A percentile compares a stretch with the other conserved stretches of the same genome.
Evolutionary conservation across 1,140 invertebrate species (phyloP).

Genomic region (Metaphire vulgaris): DNA sequence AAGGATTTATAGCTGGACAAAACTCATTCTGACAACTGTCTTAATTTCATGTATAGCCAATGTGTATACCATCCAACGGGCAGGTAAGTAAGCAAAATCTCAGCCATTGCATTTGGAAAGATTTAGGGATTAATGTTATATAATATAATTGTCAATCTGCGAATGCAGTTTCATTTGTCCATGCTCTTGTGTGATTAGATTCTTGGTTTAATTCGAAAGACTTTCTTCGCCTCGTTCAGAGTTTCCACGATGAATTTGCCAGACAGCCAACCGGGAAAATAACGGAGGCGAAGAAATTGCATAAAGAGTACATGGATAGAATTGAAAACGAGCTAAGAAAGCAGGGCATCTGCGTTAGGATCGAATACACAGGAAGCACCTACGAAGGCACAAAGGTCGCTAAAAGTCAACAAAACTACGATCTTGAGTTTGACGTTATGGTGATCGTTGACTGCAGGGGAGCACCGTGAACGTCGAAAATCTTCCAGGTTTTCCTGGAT

Average conservation of each 20-base stretch:
- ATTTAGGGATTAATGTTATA: too few species aligned
- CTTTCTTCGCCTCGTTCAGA: neutral
- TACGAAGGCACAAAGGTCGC: conserved; percentile 10
- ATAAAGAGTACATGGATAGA: neutral
- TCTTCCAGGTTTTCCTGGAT: neutral
- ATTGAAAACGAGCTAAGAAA: neutral
- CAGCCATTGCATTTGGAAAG: too few species aligned
- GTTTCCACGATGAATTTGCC: conserved; percentile 4
- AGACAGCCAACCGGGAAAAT: neutral
- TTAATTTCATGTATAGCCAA: too few species aligned
- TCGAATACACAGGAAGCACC: conserved; percentile 11
- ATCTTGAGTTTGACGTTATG: conserved; percentile 13
- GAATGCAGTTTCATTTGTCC: too few species aligned
- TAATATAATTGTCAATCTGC: too few species aligned
- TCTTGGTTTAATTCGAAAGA: neutral
- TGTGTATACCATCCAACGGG: too few species aligned
- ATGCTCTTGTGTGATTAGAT: too few species aligned
- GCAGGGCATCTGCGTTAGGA: neutral
- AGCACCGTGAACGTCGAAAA: neutral
- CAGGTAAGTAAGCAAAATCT: too few species aligned
- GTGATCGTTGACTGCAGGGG: neutral
- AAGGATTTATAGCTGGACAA: too few species aligned
- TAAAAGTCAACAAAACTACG: neutral
- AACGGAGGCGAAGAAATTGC: neutral
- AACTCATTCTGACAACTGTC: too few species aligned